Evolutionary conservation across 1,140 invertebrate genomes (phyloP), one percentile per base, ranked within the genome.

Genomic region (Polypedilum pembai): DNA sequence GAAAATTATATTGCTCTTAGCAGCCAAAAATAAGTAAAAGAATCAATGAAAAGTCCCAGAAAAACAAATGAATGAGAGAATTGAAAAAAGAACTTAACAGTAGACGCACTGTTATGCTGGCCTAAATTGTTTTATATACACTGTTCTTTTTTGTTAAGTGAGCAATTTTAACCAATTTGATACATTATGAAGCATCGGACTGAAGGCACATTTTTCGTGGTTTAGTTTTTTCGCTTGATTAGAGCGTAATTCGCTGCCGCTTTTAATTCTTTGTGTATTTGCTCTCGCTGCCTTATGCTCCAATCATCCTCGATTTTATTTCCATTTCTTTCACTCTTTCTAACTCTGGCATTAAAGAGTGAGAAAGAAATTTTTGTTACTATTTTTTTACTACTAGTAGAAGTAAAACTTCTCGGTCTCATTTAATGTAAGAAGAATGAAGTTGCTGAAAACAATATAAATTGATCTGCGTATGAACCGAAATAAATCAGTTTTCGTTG

Each of bases 191-290:
- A 12, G 45, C 12, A 56, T n/a, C n/a, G 45, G n/a, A n/a, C 45
- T 8, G 45, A 4, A 56, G 45, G n/a, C 45, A n/a, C 5, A 69
- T 69, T 69, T 56, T 69, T 69, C 20, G 65, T 69, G 65, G 65
- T 69, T 69, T 69, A 69, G 17, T 69, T 69, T 69, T 69, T 69
- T 18, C 65, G 65, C 65, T 69, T 69, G 65, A 69, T 69, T 69
- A 69, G 65, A 69, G n/a, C 20, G 45, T 69, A 69, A 69, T 69
- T 69, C 20, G 20, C 17, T 20, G 65, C 17, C 17, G 15, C 65
- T 69, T 21, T 69, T 69, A 21, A 21, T 69, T 69, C 65, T 69
- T 69, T 69, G 17, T 20, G 65, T 69, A 69, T 18, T 69, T 20
- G 15, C 41, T 45, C n/a, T n/a, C 12, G 12, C 15, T 56, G 12